These are phyloP conservation scores for Allobates femoralis DNA, from an alignment of 2,797 vertebrate species.

Conservation along the genomic window DNA sequence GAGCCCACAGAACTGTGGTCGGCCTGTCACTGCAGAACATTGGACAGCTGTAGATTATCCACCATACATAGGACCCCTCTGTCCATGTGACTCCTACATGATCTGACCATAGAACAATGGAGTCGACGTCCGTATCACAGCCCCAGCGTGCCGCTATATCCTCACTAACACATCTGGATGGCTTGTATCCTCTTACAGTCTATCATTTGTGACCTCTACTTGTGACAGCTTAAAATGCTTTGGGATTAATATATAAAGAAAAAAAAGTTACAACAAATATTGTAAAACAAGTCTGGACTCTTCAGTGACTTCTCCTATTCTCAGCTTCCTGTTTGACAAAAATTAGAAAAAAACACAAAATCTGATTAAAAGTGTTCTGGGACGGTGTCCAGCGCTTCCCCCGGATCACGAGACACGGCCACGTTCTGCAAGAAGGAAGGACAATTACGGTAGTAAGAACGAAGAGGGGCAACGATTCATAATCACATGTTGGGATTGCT, in stretches of 20 bases:
- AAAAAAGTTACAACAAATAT: not conserved
- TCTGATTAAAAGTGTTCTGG: conserved; percentile 73
- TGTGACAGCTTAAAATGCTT: not conserved
- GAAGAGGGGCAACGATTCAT: too few relatives aligned
- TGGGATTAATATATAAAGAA: too few relatives aligned
- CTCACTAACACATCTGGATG: too few relatives aligned
- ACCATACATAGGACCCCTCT: too few relatives aligned
- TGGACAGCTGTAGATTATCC: too few relatives aligned
- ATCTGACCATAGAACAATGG: too few relatives aligned
- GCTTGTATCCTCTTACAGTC: not conserved
- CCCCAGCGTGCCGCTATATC: too few relatives aligned
- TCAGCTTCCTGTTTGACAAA: conserved; percentile 21
- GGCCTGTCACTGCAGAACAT: too few relatives aligned
- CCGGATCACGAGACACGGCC: conserved; percentile 74
- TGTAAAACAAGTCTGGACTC: not conserved
- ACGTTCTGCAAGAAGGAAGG: conserved; percentile 73
- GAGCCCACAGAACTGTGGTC: too few relatives aligned
- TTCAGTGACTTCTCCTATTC: not conserved
- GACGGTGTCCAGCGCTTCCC: conserved; percentile 81
- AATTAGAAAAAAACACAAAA: conserved; percentile 2
- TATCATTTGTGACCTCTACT: not conserved
- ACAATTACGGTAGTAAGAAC: not conserved
- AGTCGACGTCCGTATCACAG: too few relatives aligned
- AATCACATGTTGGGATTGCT: too few relatives aligned
- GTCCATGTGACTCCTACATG: too few relatives aligned